phyloP scores from a whole-genome alignment of 2,888 invertebrate species.

The Drosophila peninsularis region DNA sequence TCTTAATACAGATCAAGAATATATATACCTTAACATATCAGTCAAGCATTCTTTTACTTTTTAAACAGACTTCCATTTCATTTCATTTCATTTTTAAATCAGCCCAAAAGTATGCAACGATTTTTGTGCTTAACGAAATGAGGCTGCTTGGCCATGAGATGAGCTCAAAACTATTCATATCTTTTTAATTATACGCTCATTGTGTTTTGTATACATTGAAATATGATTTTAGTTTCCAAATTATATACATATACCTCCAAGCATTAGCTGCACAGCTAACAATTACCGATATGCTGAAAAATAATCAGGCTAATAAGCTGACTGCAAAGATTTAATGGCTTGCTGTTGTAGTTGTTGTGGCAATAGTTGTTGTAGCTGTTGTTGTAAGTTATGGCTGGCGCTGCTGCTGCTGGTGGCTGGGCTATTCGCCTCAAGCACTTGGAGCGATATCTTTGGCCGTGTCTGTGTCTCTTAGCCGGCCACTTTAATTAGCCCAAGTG shows the following conservation, averaged over 20 bases:
- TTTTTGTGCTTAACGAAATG: background rate
- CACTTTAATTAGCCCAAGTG: constrained; percentile 71
- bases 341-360: constrained; percentile 1
- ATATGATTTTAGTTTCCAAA: background rate
- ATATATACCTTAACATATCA: background rate
- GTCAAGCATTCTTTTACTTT: background rate
- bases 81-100: background rate
- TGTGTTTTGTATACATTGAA: background rate
- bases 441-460: constrained; percentile 24
- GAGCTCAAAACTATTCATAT: background rate
- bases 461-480: constrained; percentile 22
- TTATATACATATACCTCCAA: background rate
- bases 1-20: background rate
- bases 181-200: background rate
- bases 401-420: background rate
- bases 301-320: constrained; percentile 26
- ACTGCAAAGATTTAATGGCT: constrained; percentile 13
- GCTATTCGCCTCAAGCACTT: constrained; percentile 12
- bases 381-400: background rate
- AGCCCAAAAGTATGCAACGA: constrained; percentile 1
- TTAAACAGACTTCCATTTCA: background rate
- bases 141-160: background rate
- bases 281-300: constrained; percentile 2
- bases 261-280: background rate
- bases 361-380: background rate